Base-by-base conservation (phyloP, 1,140 invertebrate genomes). In the Drosophila biarmipes region DNA sequence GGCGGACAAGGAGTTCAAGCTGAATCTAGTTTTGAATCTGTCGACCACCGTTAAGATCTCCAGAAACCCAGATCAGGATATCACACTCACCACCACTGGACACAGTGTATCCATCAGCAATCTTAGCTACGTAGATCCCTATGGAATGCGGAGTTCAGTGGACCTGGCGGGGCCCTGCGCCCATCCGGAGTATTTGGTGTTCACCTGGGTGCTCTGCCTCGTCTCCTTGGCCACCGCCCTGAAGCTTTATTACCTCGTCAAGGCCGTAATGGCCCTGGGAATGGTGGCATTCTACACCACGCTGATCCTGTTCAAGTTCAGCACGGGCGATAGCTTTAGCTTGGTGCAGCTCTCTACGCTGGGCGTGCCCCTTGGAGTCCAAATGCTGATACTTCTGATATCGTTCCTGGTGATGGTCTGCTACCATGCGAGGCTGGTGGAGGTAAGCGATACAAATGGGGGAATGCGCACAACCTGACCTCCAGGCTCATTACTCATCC, bases 201-300 rank as follows among this genome's bases (percentile, higher is more conserved):
- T 98, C 92, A 97, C 97, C 0, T 98, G 97, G 97, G 96, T 98
- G 21, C 92, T 99, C n/a, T 98, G 97, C 63, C 93, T 99, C 37
- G 96, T 98, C 0, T 96, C 97, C 0, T 93, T 98, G 57, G 97
- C 97, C 2, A 97, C 97, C 0, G 98, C 98, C n/a, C 92, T 99
- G 10, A 98, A 98, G 90, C 93, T 99, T 5, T 97, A 98, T 85
- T 98, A 98, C 89, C 89, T 98, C 45, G 95, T 98, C 31, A 99
- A 99, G 93, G 96, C 97, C 0, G 93, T 96, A 1, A 92, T 99
- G 63, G 95, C 97, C 0, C 87, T 96, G 2, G 91, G 95, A 1
- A 97, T 98, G 93, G 95, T 97, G 0, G 81, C 94, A 0, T 93
- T 95, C 53, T 97, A 97, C 80, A 93, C 95, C 0, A 77, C 95